These are phyloP conservation scores for Muscicapa adusta DNA, from an alignment of 2,113 vertebrate genomes.

Conservation along the genomic window DNA sequence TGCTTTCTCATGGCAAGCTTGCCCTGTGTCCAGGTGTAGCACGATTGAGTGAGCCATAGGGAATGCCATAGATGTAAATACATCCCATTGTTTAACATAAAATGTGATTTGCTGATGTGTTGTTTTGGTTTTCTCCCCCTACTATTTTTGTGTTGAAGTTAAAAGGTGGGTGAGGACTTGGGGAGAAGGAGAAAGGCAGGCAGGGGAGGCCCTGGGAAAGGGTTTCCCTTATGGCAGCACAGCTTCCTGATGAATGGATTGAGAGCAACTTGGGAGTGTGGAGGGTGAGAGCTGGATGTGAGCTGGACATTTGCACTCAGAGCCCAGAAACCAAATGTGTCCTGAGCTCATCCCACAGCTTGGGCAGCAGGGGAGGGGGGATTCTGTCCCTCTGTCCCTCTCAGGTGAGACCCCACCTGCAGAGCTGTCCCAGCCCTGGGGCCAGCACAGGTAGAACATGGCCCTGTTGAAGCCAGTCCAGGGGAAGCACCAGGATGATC, in stretches of 20 bases:
- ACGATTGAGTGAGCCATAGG: not conserved
- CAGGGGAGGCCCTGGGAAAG: not conserved
- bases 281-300: not conserved
- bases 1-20: not conserved
- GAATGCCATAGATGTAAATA: not conserved
- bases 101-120: not conserved
- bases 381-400: not conserved
- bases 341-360: rapidly evolving
- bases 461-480: not conserved
- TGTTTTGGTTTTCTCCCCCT: rapidly evolving
- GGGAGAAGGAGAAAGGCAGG: not conserved
- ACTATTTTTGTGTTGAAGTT: not conserved
- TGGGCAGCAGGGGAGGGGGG: not conserved
- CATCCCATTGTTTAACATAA: not conserved
- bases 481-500: not conserved
- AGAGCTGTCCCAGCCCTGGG: not conserved
- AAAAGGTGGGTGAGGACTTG: not conserved
- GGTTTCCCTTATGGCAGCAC: not conserved
- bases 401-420: not conserved
- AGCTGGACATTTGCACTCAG: rapidly evolving
- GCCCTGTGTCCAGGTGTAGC: not conserved
- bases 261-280: not conserved
- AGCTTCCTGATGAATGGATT: not conserved
- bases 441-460: not conserved
- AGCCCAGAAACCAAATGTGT: not conserved